Conservation (phyloP, 2,113 vertebrate genomes). For the Pyrgilauda ruficollis region DNA sequence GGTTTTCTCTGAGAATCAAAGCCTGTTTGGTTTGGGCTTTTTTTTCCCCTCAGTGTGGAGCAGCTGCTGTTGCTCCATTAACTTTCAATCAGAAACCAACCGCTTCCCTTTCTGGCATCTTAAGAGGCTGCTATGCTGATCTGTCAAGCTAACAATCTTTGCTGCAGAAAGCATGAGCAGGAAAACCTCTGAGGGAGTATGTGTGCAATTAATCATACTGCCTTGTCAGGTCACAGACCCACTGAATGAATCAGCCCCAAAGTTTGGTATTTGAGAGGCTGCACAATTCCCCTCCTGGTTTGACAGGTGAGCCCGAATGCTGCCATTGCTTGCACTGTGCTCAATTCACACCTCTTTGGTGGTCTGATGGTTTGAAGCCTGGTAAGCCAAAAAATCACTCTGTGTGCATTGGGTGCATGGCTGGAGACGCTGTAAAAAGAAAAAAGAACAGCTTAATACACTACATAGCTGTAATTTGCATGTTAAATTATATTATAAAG, state of each 20-base stretch:
- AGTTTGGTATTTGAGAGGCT: not conserved
- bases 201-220: constrained; percentile 14
- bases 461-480: not conserved
- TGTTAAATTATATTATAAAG: not conserved
- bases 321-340: not conserved
- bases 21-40: not conserved
- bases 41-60: not conserved
- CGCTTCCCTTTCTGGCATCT: not conserved
- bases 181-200: not conserved
- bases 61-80: constrained; percentile 2
- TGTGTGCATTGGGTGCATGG: not conserved
- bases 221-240: constrained; percentile 1
- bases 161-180: not conserved
- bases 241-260: not conserved
- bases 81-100: not conserved
- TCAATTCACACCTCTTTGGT: not conserved
- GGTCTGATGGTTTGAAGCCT: not conserved
- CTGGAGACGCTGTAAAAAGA: not conserved
- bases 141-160: not conserved
- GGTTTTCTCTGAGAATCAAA: not conserved
- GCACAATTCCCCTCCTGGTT: not conserved
- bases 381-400: accelerated
- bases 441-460: not conserved
- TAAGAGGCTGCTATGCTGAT: not conserved
- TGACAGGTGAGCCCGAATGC: accelerated